Evolutionary conservation across 2,113 vertebrate genomes (phyloP).

Genomic region (Pungitius pungitius): DNA sequence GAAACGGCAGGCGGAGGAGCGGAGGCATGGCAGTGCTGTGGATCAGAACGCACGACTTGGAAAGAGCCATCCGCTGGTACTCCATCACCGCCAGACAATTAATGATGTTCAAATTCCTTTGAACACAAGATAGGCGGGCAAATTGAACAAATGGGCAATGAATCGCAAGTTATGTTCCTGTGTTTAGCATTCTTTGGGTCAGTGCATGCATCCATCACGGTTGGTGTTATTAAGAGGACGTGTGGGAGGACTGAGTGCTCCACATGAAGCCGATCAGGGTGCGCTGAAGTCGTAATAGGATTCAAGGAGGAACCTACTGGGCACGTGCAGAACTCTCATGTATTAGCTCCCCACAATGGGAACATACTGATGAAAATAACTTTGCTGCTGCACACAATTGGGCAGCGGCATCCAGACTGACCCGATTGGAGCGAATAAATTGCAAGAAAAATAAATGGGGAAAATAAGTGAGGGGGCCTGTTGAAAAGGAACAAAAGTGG

Average conservation of each 20-base stretch:
- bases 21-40: constrained; percentile 49
- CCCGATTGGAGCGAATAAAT: constrained; percentile 11
- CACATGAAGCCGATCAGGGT: constrained; percentile 48
- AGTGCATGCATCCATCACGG: constrained; percentile 53
- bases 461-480: constrained; percentile 50
- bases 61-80: constrained; percentile 23
- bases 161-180: constrained; percentile 43
- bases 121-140: constrained; percentile 41
- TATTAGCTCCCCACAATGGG: constrained; percentile 22
- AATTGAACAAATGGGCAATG: constrained; percentile 48
- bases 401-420: constrained; percentile 28
- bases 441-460: constrained; percentile 22
- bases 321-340: constrained; percentile 8
- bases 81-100: constrained; percentile 42
- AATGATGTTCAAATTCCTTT: constrained; percentile 34
- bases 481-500: constrained; percentile 52
- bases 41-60: constrained; percentile 26
- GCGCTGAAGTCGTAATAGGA: constrained; percentile 36
- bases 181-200: constrained; percentile 51
- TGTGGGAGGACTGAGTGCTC: constrained; percentile 46
- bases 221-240: constrained; percentile 50
- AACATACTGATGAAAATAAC: constrained; percentile 24
- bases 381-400: constrained; percentile 17
- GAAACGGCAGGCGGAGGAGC: constrained; percentile 45
- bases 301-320: constrained; percentile 26